Evolutionary conservation across 2,888 invertebrate genomes (phyloP).

Genomic region (Leucoma salicis): DNA sequence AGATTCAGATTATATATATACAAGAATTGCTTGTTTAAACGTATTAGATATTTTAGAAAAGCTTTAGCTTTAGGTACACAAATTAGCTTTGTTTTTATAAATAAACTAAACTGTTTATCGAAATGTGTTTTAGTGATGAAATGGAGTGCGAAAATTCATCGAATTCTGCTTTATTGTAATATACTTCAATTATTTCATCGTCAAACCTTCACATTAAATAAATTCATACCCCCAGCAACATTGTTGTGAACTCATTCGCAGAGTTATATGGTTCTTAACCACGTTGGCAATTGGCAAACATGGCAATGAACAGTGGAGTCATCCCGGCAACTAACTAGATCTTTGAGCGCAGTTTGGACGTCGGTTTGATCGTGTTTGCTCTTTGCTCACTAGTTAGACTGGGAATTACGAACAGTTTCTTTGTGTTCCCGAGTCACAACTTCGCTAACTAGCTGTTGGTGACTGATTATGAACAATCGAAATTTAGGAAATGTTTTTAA

Average conservation of each 20-base stretch:
- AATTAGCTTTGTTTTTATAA: no score
- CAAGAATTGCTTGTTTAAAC: no score
- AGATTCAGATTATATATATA: no score
- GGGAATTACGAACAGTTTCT: conserved; percentile 69
- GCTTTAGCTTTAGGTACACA: no score
- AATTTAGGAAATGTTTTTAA: no score
- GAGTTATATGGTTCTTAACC: conserved; percentile 37
- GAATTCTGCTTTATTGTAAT: no score
- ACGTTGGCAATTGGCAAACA: conserved; percentile 50
- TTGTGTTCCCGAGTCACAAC: conserved; percentile 69
- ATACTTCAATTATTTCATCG: conserved; percentile 33
- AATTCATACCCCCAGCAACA: conserved; percentile 36
- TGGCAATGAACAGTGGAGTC: conserved; percentile 56
- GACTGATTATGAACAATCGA: conserved; percentile 47
- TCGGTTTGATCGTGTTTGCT: conserved; percentile 71
- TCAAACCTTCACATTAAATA: conserved; percentile 30
- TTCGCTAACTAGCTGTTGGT: conserved; percentile 71
- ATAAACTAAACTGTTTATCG: no score
- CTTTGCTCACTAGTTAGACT: conserved; percentile 70
- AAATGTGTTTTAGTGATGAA: no score
- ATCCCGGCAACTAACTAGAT: conserved; percentile 73
- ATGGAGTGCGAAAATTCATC: no score
- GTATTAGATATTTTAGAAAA: no score
- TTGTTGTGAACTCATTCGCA: conserved; percentile 38
- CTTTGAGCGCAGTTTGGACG: conserved; percentile 74